Conservation (phyloP, 2,888 invertebrate species). For the Lithophane socia region DNA sequence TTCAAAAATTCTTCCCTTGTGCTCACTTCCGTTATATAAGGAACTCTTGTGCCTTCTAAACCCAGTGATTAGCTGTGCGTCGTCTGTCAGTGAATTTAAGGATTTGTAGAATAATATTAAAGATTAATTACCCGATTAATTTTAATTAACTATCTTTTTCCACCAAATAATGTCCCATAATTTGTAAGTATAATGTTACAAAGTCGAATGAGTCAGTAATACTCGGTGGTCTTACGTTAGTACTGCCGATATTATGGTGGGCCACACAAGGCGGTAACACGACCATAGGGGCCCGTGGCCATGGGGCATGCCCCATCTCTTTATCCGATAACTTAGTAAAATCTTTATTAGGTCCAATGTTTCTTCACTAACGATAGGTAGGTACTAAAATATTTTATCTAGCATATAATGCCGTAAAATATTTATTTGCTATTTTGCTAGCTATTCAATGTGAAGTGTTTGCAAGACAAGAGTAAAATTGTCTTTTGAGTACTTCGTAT, state of each 20-base stretch:
- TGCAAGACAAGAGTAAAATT: conserved; percentile 13
- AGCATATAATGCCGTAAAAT: too few species aligned
- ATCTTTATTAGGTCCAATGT: background rate
- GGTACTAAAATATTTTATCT: conserved; percentile 10
- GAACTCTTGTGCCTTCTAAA: too few species aligned
- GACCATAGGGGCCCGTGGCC: conserved; percentile 54
- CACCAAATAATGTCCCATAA: background rate
- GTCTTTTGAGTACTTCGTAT: conserved; percentile 25
- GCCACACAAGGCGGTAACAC: conserved; percentile 62
- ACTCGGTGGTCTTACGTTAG: conserved; percentile 39
- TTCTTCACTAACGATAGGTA: background rate
- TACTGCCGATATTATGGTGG: conserved; percentile 22
- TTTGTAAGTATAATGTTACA: background rate
- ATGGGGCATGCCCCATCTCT: conserved; percentile 14
- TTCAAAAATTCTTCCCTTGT: background rate
- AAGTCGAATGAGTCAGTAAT: background rate
- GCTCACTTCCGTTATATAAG: too few species aligned
- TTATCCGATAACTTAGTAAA: conserved; percentile 1
- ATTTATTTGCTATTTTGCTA: background rate
- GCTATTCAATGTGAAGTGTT: conserved; percentile 20
- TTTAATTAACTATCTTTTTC: background rate
- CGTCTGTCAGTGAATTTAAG: too few species aligned
- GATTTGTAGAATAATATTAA: too few species aligned
- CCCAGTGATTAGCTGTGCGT: too few species aligned
- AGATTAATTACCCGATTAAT: too few species aligned